Evolutionary conservation across 2,888 invertebrate species (phyloP).

Genomic region (Pasiphila rectangulata): DNA sequence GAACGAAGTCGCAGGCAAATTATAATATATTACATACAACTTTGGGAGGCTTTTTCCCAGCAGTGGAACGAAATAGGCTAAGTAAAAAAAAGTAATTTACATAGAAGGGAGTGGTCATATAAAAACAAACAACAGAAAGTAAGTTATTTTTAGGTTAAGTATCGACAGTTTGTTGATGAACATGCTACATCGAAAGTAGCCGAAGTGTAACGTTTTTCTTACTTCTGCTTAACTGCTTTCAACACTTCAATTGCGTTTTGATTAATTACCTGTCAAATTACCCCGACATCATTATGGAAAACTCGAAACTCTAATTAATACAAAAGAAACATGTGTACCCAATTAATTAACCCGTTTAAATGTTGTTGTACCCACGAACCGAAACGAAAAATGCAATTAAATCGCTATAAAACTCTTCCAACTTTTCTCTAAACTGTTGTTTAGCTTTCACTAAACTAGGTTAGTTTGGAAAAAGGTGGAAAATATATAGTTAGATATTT

Average conservation of each 20-base stretch:
- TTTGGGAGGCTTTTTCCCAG: no score
- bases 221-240: no score
- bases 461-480: not conserved
- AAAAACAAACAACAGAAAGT: no score
- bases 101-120: no score
- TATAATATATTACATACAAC: no score
- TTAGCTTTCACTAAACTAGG: not conserved
- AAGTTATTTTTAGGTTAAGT: no score
- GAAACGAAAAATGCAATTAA: conserved; percentile 4
- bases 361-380: conserved; percentile 10
- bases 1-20: no score
- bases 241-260: not conserved
- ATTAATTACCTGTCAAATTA: not conserved
- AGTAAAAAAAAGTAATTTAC: no score
- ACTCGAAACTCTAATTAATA: conserved; percentile 1
- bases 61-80: no score
- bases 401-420: not conserved
- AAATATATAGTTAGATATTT: no score
- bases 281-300: not conserved
- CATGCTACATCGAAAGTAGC: no score
- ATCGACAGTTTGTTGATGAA: no score
- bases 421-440: not conserved
- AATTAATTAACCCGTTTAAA: conserved; percentile 11
- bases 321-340: conserved; percentile 7
- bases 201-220: not conserved